Base-by-base conservation (phyloP, 2,888 invertebrate genomes). In the Athalia circularis region DNA sequence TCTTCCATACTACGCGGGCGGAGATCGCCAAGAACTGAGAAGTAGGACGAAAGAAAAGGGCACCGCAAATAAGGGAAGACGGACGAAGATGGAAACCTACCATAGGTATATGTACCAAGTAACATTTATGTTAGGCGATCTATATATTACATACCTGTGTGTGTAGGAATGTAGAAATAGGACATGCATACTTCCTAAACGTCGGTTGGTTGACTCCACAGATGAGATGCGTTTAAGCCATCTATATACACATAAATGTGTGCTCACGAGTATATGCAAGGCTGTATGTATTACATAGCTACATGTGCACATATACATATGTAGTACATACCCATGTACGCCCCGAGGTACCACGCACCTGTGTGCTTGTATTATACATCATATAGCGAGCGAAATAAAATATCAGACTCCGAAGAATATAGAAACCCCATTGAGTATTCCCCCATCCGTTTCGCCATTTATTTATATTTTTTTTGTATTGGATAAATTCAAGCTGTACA, bases 101-200 rank as follows among this genome's bases (percentile, higher is more conserved):
- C 59, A 5, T 13, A 7, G 48, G 65, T 65, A 13, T 48, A 65
- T 52, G 67, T 68, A 59, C 59, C 59, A 68, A 68, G 50, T 65
- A 65, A 52, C 52, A 68, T 68, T 68, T 54, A 68, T 68, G 68
- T 68, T n/a, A 65, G 8, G 13, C 65, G 47, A 68, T 52, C 52
- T 2, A 29, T 29, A 29, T 29, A 29, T 29, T 29, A 29, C 29
- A 29, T 29, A 29, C 29, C 29, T 29, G 29, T 29, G 29, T 29
- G 29, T 29, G 29, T 29, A 29, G 29, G 1, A 1, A 29, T 29
- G 29, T 0, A 29, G 29, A 29, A 29, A 29, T 29, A 29, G 29
- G 29, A 29, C 29, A 29, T 29, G 29, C 29, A 29, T 29, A 29
- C 29, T 29, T 29, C 29, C 29, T 29, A 29, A 29, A 29, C 29